These are phyloP conservation scores for Luperina nickerlii DNA, from an alignment of 2,888 invertebrate species.

Conservation along the genomic window DNA sequence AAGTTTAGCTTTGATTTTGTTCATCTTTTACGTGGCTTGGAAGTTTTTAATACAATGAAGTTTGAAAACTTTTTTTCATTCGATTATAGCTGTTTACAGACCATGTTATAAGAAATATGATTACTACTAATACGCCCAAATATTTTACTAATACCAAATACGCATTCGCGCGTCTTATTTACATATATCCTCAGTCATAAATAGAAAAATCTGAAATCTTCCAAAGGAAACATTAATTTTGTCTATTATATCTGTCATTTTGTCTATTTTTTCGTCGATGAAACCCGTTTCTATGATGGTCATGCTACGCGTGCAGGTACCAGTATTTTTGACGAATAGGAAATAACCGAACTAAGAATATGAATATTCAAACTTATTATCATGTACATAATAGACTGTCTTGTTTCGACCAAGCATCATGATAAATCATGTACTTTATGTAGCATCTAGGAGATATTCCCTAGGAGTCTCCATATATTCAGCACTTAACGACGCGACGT, in stretches of 20 bases:
- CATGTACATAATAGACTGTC: neutral
- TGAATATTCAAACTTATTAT: neutral
- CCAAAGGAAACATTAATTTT: too few species aligned
- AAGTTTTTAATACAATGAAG: constrained; percentile 15
- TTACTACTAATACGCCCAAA: neutral
- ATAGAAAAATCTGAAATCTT: too few species aligned
- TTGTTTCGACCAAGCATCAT: neutral
- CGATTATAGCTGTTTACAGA: constrained; percentile 26
- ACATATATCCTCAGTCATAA: neutral
- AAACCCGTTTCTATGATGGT: too few species aligned
- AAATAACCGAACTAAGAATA: neutral
- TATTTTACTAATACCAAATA: neutral
- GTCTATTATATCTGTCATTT: too few species aligned
- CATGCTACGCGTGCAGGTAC: neutral
- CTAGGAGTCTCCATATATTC: constrained; percentile 7
- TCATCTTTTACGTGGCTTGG: constrained; percentile 40
- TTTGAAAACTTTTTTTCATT: constrained; percentile 19
- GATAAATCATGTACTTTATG: constrained; percentile 26
- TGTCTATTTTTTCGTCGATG: too few species aligned
- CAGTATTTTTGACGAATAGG: neutral
- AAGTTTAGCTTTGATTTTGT: constrained; percentile 47
- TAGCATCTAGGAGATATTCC: neutral
- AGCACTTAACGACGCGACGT: constrained; percentile 28
- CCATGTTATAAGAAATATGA: neutral
- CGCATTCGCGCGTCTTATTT: neutral